Evolutionary conservation across 2,113 vertebrate genomes (phyloP).

Genomic region (Elephantulus edwardii): DNA sequence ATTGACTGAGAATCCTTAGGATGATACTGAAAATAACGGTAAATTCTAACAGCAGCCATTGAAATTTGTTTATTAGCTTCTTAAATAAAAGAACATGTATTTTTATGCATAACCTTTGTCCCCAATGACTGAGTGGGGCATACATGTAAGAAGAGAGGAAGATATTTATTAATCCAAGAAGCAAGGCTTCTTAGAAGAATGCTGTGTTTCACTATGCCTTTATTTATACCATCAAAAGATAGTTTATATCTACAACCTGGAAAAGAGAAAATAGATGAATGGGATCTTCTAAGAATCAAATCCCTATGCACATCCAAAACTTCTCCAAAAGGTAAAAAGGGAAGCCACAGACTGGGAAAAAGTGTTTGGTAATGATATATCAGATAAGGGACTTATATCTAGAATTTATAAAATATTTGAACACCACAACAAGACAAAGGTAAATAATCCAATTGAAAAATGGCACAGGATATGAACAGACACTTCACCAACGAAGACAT

Average conservation of each 20-base stretch:
- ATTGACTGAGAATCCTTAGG: conserved; percentile 24
- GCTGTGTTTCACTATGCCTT: background rate
- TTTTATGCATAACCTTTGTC: background rate
- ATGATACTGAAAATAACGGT: background rate
- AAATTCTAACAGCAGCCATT: conserved; percentile 20
- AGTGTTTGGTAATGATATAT: too few relatives aligned
- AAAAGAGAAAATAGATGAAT: too few relatives aligned
- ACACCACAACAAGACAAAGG: too few relatives aligned
- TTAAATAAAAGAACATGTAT: conserved; percentile 18
- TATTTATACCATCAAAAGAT: background rate
- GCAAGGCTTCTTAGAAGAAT: background rate
- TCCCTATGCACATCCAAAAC: too few relatives aligned
- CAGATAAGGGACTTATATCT: too few relatives aligned
- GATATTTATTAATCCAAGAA: background rate
- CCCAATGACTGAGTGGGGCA: background rate
- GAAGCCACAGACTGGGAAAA: too few relatives aligned
- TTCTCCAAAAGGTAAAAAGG: too few relatives aligned
- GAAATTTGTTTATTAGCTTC: conserved; percentile 24
- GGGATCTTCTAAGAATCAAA: too few relatives aligned
- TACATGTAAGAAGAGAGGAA: background rate
- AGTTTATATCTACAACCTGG: background rate
- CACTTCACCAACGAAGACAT: too few relatives aligned
- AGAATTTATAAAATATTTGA: too few relatives aligned
- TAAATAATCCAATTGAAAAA: too few relatives aligned
- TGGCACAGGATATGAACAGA: too few relatives aligned